These are phyloP conservation scores for Nasonia oneida DNA, from an alignment of 2,888 invertebrate species.

Conservation along the genomic window DNA sequence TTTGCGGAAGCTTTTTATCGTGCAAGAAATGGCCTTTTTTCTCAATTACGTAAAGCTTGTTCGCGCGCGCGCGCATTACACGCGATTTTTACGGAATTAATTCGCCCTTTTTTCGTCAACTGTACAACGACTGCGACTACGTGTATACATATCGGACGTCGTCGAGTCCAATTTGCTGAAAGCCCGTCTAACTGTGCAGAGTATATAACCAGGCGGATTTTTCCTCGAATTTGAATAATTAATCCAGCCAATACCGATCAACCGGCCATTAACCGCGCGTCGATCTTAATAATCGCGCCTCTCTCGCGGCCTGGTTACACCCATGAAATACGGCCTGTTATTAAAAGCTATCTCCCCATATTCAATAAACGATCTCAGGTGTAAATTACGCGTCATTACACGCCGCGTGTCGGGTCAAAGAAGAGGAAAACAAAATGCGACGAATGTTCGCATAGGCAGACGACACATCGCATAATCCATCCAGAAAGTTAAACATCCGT, in stretches of 20 bases:
- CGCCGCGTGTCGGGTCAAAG: not conserved
- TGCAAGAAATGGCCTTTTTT: no score
- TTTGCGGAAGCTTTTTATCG: no score
- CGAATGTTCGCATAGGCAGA: not conserved
- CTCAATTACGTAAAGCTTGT: no score
- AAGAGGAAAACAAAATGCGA: not conserved
- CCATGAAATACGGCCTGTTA: not conserved
- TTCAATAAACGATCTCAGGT: slow-evolving; percentile 12
- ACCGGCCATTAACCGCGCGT: not conserved
- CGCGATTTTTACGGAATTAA: no score
- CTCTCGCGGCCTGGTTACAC: not conserved
- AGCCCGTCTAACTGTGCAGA: not conserved
- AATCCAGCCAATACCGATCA: not conserved
- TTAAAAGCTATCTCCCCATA: not conserved
- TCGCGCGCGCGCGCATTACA: no score
- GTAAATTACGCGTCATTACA: not conserved
- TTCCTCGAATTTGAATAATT: not conserved
- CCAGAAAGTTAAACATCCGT: slow-evolving; percentile 47
- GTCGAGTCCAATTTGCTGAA: no score
- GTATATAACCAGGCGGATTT: not conserved
- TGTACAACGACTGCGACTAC: no score
- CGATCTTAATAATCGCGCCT: not conserved
- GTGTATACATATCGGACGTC: no score
- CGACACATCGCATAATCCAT: not conserved
- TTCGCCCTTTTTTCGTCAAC: no score